Evolutionary conservation across 1,140 invertebrate genomes (phyloP), one percentile per base, ranked within the genome.

Genomic region (Hylaeus anthracinus): DNA sequence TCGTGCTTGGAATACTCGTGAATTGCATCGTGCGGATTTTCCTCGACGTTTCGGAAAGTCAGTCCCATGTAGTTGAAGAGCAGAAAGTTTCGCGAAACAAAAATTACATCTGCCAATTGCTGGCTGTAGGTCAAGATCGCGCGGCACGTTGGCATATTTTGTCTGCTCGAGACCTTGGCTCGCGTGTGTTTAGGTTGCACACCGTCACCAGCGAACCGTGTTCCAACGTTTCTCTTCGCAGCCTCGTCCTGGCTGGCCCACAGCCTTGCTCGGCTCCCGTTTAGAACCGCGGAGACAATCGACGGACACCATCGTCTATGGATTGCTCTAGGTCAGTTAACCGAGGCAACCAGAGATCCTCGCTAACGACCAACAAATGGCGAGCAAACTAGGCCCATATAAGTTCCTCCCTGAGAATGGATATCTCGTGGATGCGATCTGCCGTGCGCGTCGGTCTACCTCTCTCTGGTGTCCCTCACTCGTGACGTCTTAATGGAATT

Each of bases 121-220:
- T 45, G 15, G 39, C 73, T 79, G 79, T 86, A 81, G 86, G 85
- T 89, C 88, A 89, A 89, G 88, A 89, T 82, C 88, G 53, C 72
- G 80, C 72, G 64, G 69, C 56, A 71, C 69, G 72, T 81, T 73
- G 69, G 83, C 75, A 81, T 86, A 86, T 86, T 91, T 90, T 88
- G 82, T 87, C 72, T 26, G 76, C 84, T 82, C 90, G 89, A 88
- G 90, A 91, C 89, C 89, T 85, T 84, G 80, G 74, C 71, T 69
- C 26, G 9, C 15, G 45, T 65, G 63, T 81, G 82, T 85, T 86
- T 90, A 91, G 87, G 86, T 90, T 89, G 77, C 76, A 82, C 5
- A 71, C 15, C 37, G 75, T 39, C 72, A 53, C 55, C 60, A 39
- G 72, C 45, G 41, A 55, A 72, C 75, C 66, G 63, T 51, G 72